Base-by-base conservation (phyloP, 1,140 invertebrate species). In the Anoplophora glabripennis region DNA sequence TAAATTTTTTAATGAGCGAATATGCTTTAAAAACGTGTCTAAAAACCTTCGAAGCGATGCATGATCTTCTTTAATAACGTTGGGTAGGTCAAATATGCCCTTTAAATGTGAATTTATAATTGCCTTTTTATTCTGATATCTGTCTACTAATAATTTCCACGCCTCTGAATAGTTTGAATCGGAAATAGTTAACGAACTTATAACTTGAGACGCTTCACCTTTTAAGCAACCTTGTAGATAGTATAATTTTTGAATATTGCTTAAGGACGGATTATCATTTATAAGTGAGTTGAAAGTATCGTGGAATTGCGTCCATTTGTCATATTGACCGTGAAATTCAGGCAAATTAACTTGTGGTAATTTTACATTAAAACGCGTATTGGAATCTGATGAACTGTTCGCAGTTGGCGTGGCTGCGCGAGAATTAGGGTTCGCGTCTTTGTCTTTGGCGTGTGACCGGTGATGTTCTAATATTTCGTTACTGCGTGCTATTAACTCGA, bases 251-350 rank as follows among this genome's bases (percentile, higher is more conserved):
- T 72, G 63, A 8, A 68, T 57, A 14, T 61, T 58, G 3, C 47
- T 38, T 10, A 74, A 53, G 1, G 46, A 37, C 4, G 56, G 41
- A 35, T 70, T 66, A 18, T 68, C 59, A 47, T 75, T 60, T 9
- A 74, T 64, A 0, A 73, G 55, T 42, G 66, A 64, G 1, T 49
- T 37, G 57, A 74, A 75, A 1, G 68, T 53, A 46, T 74, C 63
- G 21, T 64, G 57, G 45, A 75, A 74, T 4, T 64, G 53, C 12
- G 68, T 54, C 71, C 72, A 75, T 35, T 69, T 55, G 17, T 51
- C 61, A 48, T 68, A 71, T 33, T 57, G 54, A 7, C 69, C 72
- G 1, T 56, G 59, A 56, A 74, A 74, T 41, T 68, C 67, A 3
- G 68, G 67, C 11, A 56, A 15, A 7, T 54, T 44, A 42, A 44